Conservation (phyloP, 2,888 invertebrate genomes). For the Capitulum mitella region DNA sequence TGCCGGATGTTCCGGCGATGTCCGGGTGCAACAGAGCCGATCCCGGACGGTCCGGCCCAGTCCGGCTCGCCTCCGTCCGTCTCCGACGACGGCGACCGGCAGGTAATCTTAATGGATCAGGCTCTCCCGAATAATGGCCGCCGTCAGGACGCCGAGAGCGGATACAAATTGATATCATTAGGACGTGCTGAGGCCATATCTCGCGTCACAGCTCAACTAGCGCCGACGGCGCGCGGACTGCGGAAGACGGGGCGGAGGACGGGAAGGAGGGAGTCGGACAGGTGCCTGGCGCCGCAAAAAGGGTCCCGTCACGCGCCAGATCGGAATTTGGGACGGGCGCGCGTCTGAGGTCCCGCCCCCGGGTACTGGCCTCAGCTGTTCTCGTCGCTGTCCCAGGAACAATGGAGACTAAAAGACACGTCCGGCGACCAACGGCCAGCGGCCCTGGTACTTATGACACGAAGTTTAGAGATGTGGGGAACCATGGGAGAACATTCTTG, state of each 20-base stretch:
- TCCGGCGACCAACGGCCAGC: no score
- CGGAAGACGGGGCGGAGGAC: no score
- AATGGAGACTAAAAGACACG: no score
- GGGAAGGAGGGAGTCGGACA: neutral
- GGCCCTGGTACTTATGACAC: no score
- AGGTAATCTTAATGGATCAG: constrained; percentile 1
- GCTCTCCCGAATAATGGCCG: neutral
- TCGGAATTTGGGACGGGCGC: neutral
- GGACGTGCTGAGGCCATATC: neutral
- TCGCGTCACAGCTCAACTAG: neutral
- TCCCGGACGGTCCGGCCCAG: no score
- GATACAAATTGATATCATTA: constrained; percentile 20
- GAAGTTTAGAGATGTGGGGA: no score
- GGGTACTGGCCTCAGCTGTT: no score
- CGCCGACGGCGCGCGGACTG: neutral
- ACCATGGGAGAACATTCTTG: no score
- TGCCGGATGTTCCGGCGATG: no score
- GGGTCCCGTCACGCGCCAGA: neutral
- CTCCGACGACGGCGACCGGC: neutral
- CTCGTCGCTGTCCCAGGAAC: no score
- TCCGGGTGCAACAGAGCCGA: no score
- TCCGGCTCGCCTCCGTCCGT: neutral
- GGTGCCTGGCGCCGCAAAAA: neutral
- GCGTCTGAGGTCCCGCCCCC: no score
- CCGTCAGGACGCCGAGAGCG: neutral